Conservation (phyloP, 2,888 invertebrate species). For the Ellobium chinense region DNA sequence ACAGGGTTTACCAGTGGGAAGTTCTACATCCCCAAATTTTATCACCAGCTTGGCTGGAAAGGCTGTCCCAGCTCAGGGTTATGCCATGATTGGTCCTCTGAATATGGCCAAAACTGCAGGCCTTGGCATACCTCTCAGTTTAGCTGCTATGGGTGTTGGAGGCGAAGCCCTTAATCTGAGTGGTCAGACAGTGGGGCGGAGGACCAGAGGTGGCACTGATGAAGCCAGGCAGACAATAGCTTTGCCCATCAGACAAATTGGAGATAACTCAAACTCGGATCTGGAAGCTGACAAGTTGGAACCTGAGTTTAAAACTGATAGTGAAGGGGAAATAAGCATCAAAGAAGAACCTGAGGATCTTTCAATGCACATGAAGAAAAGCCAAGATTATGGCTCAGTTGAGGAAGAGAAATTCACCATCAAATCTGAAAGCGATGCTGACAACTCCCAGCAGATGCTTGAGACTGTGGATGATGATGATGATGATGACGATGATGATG, state of each 20-base stretch:
- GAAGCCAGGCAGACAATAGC: constrained; percentile 33
- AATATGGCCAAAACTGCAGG: neutral
- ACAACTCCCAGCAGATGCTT: neutral
- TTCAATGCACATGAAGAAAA: neutral
- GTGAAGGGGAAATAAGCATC: neutral
- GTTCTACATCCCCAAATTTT: neutral
- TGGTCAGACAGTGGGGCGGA: no score
- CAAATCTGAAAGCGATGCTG: neutral
- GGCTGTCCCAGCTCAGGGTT: neutral
- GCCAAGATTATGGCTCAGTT: neutral
- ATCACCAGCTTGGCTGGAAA: neutral
- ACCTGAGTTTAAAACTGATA: neutral
- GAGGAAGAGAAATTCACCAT: neutral
- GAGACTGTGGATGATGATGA: constrained; percentile 18
- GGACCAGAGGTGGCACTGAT: no score
- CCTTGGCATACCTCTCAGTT: neutral
- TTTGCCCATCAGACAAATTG: constrained; percentile 8
- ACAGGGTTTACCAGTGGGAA: neutral
- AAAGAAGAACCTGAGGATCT: constrained; percentile 13
- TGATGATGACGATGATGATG: constrained; percentile 40
- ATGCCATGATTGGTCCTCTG: neutral
- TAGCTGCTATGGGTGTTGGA: neutral
- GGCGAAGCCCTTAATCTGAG: neutral
- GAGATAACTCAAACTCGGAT: neutral
- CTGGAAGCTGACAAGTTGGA: neutral